Evolutionary conservation across 2,113 vertebrate species (phyloP), one percentile per base, ranked within the genome.

Genomic region (Haemorhous mexicanus): DNA sequence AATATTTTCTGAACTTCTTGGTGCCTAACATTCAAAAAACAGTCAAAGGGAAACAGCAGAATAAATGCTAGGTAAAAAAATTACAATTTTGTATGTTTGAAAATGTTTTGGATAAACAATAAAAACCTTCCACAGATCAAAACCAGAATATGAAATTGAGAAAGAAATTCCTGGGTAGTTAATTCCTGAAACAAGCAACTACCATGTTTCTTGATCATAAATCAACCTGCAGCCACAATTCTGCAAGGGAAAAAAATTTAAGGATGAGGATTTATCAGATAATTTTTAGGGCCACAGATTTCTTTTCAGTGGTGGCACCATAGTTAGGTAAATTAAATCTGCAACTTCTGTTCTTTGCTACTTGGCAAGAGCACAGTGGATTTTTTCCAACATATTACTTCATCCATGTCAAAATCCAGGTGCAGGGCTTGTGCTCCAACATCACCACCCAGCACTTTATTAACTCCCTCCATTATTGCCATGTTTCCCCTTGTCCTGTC

Each of bases 241-340:
- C 41, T 94, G 56, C 32, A 74, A 52, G 58, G 84, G 16, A 95
- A 59, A 89, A 22, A 81, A 50, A 81, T 37, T 77, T 50, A 58
- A 88, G 32, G 68, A 90, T 22, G 84, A 91, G 73, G 69, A 93
- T 85, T 94, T 90, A 93, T 89, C 67, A 73, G 76, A 84, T 58
- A 81, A 63, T 33, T 56, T 43, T 53, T 93, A 92, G 53, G 10
- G 32, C 7, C n/a, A 28, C 46, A 58, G 66, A 93, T 94, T 91
- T 91, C 68, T 95, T 90, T 76, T 79, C 50, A 77, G 63, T 89
- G 52, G 59, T 84, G 53, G 44, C 18, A 80, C 18, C 18, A 4
- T 43, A 87, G 75, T 77, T 96, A 6, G 5, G 84, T 81, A 92
- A 96, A 91, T 94, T 62, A 94, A 93, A 95, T 70, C 85, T 93